Base-by-base conservation (phyloP, 1,140 invertebrate genomes). In the Drosophila setifemur region DNA sequence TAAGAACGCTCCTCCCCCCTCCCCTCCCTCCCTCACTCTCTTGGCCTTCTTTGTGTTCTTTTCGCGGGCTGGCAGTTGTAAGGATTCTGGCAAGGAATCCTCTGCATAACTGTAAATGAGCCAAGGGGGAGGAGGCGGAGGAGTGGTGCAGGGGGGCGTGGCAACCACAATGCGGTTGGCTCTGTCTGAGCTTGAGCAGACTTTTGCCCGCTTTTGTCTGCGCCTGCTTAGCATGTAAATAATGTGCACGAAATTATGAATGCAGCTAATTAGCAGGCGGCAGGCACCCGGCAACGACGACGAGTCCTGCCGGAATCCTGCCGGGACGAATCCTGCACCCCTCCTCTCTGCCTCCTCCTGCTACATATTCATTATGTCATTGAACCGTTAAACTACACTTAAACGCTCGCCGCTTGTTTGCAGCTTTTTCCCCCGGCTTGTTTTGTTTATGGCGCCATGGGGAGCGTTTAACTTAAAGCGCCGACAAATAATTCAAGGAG, bases 281-380 rank as follows among this genome's bases (percentile, higher is more conserved):
- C 48, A 52, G 43, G 25, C n/a, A n/a, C n/a, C n/a, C 40, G 33
- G 42, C 26, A 25, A 26, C 42, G 12, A 35, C 37, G 26, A 37
- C 31, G 25, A 49, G 39, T 29, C 18, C 63, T 49, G 55, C 16
- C 26, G 12, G 11, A 49, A 33, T 29, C 18, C 63, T 49, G 55
- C 16, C 26, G 12, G 11, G n/a, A n/a, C n/a, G 8, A 14, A 11
- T 18, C 40, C 26, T 31, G 40, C 8, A 47, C 14, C 11, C 21
- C 45, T 57, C 16, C 28, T 29, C 33, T 55, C 31, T 39, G 55
- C 19, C 18, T 63, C 52, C 40, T 63, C 12, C 52, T n/a, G 28
- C 66, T 87, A 61, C 45, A 78, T 81, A 87, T 88, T 88, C 82
- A 88, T 87, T 87, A 87, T 87, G 82, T 88, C 82, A 87, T 87